Conservation (phyloP, 1,140 invertebrate species). For the Psix sp. region DNA sequence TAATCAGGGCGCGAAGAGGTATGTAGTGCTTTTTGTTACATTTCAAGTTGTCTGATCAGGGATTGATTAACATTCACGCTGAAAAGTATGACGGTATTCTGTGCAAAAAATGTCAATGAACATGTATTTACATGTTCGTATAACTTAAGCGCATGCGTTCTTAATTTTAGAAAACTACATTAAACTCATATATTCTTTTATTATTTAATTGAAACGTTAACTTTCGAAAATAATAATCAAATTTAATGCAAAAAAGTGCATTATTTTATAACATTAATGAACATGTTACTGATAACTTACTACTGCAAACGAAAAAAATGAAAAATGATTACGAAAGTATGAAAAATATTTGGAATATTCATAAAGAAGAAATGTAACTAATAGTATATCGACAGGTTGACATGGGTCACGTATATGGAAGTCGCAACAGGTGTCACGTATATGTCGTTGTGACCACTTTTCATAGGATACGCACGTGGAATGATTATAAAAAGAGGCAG, state of each 20-base stretch:
- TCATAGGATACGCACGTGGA: slow-evolving; percentile 49
- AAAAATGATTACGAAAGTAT: too few relatives aligned
- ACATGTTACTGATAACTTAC: too few relatives aligned
- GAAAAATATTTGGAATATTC: too few relatives aligned
- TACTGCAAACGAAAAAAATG: too few relatives aligned
- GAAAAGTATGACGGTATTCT: neutral
- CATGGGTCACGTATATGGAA: slow-evolving; percentile 46
- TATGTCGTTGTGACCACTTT: slow-evolving; percentile 33
- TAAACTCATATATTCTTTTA: too few relatives aligned
- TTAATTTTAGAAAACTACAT: too few relatives aligned
- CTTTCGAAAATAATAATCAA: too few relatives aligned
- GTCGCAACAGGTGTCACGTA: slow-evolving; percentile 43
- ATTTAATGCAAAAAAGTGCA: too few relatives aligned
- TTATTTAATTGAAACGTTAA: too few relatives aligned
- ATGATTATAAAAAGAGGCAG: slow-evolving; percentile 48
- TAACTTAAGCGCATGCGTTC: neutral
- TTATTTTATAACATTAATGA: too few relatives aligned
- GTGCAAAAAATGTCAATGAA: neutral
- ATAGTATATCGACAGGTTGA: slow-evolving; percentile 40
- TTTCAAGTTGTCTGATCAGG: neutral
- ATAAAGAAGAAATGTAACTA: slow-evolving; percentile 4
- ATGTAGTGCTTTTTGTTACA: neutral
- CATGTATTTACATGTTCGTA: neutral
- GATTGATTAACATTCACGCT: neutral
- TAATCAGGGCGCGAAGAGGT: slow-evolving; percentile 5